Conservation (phyloP, 2,113 vertebrate genomes). For the Sinocyclocheilus anshuiensis region DNA sequence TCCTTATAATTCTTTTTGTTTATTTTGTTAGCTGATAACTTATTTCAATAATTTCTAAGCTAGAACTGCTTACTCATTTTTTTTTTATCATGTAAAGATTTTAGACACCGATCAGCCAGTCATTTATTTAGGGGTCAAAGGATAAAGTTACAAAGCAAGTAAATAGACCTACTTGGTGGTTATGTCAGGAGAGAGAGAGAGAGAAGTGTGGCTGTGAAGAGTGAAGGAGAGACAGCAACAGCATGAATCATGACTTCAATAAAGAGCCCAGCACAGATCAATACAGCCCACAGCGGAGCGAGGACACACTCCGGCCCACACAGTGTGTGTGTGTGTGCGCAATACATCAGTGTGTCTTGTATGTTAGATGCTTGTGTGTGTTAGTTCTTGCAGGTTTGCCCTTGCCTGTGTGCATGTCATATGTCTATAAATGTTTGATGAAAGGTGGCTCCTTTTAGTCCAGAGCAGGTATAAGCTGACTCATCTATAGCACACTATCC, state of each 20-base stretch:
- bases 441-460: slow-evolving; percentile 47
- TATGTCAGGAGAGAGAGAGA: slow-evolving; percentile 50
- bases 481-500: slow-evolving; percentile 36
- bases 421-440: slow-evolving; percentile 57
- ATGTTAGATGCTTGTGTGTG: slow-evolving; percentile 48
- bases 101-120: slow-evolving; percentile 16
- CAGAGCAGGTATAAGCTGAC: slow-evolving; percentile 52
- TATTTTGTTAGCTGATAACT: not conserved
- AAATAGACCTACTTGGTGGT: slow-evolving; percentile 63
- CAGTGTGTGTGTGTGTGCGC: slow-evolving; percentile 34
- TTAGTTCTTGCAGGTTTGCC: slow-evolving; percentile 37
- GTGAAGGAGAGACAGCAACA: slow-evolving; percentile 59
- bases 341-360: slow-evolving; percentile 28
- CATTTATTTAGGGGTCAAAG: slow-evolving; percentile 32
- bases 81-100: too few relatives aligned
- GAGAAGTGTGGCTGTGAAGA: slow-evolving; percentile 43
- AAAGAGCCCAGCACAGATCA: slow-evolving; percentile 75
- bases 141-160: slow-evolving; percentile 39
- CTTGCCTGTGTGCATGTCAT: slow-evolving; percentile 43
- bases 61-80: too few relatives aligned
- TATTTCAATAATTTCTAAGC: too few relatives aligned
- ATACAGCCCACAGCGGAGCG: slow-evolving; percentile 71
- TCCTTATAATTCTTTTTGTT: not conserved
- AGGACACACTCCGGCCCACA: slow-evolving; percentile 47
- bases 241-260: slow-evolving; percentile 81